A percentile compares a stretch with the other conserved stretches of the same genome.
Evolutionary conservation across 2,797 vertebrate species (phyloP).

Genomic region (Heteromormyrus szaboi): DNA sequence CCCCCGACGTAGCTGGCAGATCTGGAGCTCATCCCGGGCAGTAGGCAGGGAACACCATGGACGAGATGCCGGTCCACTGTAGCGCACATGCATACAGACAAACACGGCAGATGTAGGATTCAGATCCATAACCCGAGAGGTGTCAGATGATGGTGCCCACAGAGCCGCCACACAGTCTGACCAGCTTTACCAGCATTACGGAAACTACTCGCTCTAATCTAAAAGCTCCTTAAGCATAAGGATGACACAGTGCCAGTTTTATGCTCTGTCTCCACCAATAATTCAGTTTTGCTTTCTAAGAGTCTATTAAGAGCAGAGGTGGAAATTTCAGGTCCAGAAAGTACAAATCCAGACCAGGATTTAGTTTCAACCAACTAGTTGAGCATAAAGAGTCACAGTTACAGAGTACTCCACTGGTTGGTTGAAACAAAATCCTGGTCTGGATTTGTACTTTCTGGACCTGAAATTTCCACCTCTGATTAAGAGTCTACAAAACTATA

Average conservation of each 20-base stretch:
- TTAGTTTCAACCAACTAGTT: no score
- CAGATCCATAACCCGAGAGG: not conserved
- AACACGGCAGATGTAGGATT: not conserved
- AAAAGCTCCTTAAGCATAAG: not conserved
- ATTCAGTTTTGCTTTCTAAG: not conserved
- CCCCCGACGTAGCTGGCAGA: not conserved
- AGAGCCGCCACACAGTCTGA: not conserved
- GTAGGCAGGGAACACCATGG: not conserved
- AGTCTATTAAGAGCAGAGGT: not conserved
- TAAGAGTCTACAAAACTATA: not conserved
- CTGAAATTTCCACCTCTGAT: no score
- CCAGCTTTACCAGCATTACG: not conserved
- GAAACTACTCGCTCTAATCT: not conserved
- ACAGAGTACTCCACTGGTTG: no score
- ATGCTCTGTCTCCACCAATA: not conserved
- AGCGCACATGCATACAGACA: not conserved
- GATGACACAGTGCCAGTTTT: not conserved
- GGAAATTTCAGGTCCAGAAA: no score
- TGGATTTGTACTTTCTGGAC: no score
- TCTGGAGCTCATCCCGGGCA: not conserved
- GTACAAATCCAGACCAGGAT: no score
- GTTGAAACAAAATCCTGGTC: no score
- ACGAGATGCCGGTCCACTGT: not conserved
- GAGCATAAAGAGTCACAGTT: no score
- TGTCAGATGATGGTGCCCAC: not conserved